These are phyloP conservation scores for Hydrolagus colliei DNA, from an alignment of 2,797 vertebrate species.

Conservation along the genomic window DNA sequence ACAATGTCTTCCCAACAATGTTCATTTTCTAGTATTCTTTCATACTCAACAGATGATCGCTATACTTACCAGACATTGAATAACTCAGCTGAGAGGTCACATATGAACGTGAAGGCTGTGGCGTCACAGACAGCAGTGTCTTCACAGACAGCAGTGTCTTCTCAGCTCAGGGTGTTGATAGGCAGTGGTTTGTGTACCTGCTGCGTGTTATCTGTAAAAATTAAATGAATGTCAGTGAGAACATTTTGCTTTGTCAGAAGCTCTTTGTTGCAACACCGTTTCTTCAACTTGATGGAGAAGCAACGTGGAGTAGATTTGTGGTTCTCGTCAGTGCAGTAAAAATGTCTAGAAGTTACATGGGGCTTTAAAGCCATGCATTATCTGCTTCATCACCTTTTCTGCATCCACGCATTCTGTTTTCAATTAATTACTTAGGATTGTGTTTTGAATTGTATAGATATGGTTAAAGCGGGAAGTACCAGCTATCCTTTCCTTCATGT, in stretches of 20 bases:
- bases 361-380: no score
- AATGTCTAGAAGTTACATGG: no score
- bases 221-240: slow-evolving; percentile 15
- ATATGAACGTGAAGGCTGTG: background rate
- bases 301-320: background rate
- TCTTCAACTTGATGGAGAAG: background rate
- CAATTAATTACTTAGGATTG: no score
- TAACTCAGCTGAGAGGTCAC: background rate
- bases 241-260: background rate
- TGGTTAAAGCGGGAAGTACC: no score
- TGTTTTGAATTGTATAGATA: no score
- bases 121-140: background rate
- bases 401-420: no score
- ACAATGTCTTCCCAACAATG: no score
- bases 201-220: slow-evolving; percentile 19
- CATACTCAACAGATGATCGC: no score
- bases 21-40: no score
- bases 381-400: no score
- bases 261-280: background rate
- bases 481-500: no score
- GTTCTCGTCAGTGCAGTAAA: background rate
- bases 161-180: background rate
- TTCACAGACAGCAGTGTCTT: background rate
- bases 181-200: background rate
- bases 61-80: no score